Conservation (phyloP, 2,797 vertebrate genomes). For the Hypotaenidia philippensis region DNA sequence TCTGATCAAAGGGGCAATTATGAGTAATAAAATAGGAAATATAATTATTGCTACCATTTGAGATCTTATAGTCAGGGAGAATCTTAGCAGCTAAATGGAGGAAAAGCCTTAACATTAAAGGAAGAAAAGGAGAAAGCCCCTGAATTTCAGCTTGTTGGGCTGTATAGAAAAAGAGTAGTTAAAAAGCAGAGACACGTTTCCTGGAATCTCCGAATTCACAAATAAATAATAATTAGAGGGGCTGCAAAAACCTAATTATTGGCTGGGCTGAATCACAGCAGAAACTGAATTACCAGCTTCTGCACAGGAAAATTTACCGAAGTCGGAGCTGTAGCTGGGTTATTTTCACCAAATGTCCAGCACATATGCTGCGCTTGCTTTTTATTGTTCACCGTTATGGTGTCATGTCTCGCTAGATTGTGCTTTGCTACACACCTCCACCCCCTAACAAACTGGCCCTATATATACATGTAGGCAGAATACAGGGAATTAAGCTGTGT, state of each 20-base stretch:
- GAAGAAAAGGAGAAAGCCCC: neutral
- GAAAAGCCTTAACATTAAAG: neutral
- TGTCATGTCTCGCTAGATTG: slow-evolving; percentile 74
- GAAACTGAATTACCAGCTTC: slow-evolving; percentile 25
- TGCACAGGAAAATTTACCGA: neutral
- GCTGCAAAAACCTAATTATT: neutral
- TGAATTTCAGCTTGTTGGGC: neutral
- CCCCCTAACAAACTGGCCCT: slow-evolving; percentile 74
- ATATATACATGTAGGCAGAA: slow-evolving; percentile 50
- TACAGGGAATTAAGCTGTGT: slow-evolving; percentile 64
- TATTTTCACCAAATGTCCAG: slow-evolving; percentile 71
- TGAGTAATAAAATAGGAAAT: slow-evolving; percentile 59
- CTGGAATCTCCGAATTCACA: neutral
- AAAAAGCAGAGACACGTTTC: neutral
- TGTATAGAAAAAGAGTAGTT: neutral
- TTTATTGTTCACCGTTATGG: slow-evolving; percentile 71
- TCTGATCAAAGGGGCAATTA: slow-evolving; percentile 63
- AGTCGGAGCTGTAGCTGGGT: slow-evolving; percentile 44
- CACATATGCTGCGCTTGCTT: slow-evolving; percentile 60
- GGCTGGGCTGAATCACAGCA: neutral
- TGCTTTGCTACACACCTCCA: slow-evolving; percentile 74
- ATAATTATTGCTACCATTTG: slow-evolving; percentile 58
- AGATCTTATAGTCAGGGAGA: slow-evolving; percentile 12
- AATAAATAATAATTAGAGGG: neutral
- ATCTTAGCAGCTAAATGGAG: neutral